Conservation (phyloP, 2,113 vertebrate genomes). For the Microtus oregoni region DNA sequence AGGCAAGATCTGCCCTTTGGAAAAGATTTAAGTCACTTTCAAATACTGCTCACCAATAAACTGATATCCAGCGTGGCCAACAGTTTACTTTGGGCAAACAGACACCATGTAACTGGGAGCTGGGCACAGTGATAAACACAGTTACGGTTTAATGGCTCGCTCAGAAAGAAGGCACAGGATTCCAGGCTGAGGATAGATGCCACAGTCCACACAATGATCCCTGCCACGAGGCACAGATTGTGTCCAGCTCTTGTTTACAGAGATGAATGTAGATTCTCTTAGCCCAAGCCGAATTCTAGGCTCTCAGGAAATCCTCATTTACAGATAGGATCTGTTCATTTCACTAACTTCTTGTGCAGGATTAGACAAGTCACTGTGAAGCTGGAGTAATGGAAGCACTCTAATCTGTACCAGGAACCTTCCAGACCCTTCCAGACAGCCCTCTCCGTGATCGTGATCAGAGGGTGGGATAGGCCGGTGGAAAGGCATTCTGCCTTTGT, state of each 20-base stretch:
- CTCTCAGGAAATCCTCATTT: slow-evolving; percentile 47
- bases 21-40: slow-evolving; percentile 1
- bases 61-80: neutral
- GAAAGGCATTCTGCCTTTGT: neutral
- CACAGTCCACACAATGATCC: neutral
- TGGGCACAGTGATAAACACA: slow-evolving; percentile 33
- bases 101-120: neutral
- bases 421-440: neutral
- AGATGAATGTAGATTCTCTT: slow-evolving; percentile 9
- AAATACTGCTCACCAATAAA: slow-evolving; percentile 24
- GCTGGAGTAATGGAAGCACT: neutral
- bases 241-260: slow-evolving; percentile 12
- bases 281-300: neutral
- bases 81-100: slow-evolving; percentile 5
- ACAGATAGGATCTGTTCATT: slow-evolving; percentile 4
- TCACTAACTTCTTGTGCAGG: neutral
- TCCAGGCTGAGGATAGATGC: neutral
- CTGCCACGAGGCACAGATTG: neutral
- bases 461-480: neutral
- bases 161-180: slow-evolving; percentile 33
- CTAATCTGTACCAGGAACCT: neutral
- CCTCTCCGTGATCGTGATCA: neutral
- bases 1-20: neutral
- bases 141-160: slow-evolving; percentile 12
- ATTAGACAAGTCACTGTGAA: neutral